phyloP scores from a whole-genome alignment of 1,140 invertebrate species.

The Procambarus clarkii region DNA sequence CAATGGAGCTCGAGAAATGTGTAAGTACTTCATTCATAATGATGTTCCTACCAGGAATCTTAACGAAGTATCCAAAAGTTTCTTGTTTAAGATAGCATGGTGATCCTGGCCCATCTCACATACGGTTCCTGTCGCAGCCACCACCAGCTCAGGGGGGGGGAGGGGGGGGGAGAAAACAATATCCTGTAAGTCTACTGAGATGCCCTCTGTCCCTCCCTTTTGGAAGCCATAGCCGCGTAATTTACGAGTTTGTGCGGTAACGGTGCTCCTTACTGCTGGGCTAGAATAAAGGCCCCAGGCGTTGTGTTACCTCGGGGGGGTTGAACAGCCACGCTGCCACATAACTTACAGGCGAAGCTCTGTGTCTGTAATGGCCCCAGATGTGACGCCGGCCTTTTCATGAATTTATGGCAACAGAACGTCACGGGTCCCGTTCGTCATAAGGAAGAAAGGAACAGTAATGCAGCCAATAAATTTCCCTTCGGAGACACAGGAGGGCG shows the following conservation, averaged over 20 bases:
- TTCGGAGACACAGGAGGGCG: conserved; percentile 55
- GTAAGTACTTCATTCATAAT: too few relatives aligned
- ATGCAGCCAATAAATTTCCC: conserved; percentile 67
- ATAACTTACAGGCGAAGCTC: conserved; percentile 53
- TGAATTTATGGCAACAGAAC: conserved; percentile 63
- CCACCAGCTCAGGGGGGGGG: too few relatives aligned
- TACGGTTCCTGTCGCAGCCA: too few relatives aligned
- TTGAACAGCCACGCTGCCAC: conserved; percentile 44
- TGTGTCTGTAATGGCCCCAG: conserved; percentile 62
- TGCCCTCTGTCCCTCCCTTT: not conserved
- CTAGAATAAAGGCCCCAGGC: conserved; percentile 34
- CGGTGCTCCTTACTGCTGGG: conserved; percentile 28
- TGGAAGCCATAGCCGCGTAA: conserved; percentile 20
- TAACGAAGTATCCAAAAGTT: too few relatives aligned
- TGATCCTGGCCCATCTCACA: too few relatives aligned
- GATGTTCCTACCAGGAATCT: too few relatives aligned
- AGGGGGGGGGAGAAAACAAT: conserved; percentile 12
- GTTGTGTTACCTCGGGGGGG: conserved; percentile 32
- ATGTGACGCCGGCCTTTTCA: conserved; percentile 63
- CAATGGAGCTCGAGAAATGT: too few relatives aligned
- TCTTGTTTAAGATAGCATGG: too few relatives aligned
- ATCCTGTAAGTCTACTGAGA: conserved; percentile 30
- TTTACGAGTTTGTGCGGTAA: conserved; percentile 53
- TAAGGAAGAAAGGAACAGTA: conserved; percentile 69
- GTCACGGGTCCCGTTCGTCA: conserved; percentile 67